Conservation (phyloP, 2,113 vertebrate species). For the Dasypus novemcinctus region DNA sequence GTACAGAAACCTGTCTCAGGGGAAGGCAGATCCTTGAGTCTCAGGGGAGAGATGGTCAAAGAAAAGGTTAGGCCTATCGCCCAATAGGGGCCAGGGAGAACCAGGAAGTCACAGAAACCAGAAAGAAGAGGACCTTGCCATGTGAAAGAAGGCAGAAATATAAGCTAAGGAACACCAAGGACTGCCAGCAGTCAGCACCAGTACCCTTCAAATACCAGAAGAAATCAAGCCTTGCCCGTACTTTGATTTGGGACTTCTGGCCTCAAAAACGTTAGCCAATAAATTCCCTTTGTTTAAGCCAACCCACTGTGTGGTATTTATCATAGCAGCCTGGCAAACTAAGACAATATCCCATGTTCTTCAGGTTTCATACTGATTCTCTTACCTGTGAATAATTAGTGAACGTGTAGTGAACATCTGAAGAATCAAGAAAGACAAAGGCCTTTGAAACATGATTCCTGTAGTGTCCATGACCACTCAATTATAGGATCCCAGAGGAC, state of each 20-base stretch:
- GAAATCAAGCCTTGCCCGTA: too few species aligned
- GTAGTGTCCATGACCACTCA: neutral
- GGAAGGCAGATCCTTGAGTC: neutral
- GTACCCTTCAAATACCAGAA: too few species aligned
- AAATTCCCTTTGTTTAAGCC: too few species aligned
- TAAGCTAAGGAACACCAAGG: too few species aligned
- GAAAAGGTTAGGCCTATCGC: constrained; percentile 9
- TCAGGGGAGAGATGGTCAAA: neutral
- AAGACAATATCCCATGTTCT: neutral
- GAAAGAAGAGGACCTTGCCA: too few species aligned
- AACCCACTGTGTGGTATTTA: too few species aligned
- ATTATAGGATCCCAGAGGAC: neutral
- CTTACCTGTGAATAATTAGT: neutral
- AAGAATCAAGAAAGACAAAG: neutral
- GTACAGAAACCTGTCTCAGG: neutral
- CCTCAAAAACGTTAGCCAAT: too few species aligned
- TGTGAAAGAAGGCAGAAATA: too few species aligned
- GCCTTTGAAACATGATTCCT: neutral
- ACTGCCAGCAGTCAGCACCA: too few species aligned
- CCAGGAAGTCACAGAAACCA: too few species aligned
- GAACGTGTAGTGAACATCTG: neutral
- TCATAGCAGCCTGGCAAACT: too few species aligned
- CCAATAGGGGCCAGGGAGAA: neutral
- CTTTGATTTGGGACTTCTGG: too few species aligned
- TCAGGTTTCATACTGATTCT: neutral